phyloP scores from a whole-genome alignment of 2,888 invertebrate genomes.

The Sinelater perroti region DNA sequence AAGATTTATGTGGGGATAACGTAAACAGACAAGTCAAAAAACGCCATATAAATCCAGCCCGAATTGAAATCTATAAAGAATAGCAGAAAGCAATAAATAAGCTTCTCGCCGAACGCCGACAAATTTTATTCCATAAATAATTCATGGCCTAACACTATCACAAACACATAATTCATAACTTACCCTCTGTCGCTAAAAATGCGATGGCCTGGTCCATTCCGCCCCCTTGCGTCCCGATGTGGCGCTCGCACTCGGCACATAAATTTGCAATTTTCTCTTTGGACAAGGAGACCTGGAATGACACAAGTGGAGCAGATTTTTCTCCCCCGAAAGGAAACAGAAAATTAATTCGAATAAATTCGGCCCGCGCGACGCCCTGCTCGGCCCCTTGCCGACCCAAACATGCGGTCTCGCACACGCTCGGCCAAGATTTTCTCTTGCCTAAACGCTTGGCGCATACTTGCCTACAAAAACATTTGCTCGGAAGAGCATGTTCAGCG shows the following conservation, averaged over 20 bases:
- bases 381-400: too few relatives aligned
- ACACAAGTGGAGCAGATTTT: constrained; percentile 16
- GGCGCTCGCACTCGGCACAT: constrained; percentile 90
- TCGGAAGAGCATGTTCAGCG: too few relatives aligned
- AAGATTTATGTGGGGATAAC: too few relatives aligned
- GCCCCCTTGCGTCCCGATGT: constrained; percentile 97
- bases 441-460: too few relatives aligned
- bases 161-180: constrained; percentile 44
- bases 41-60: too few relatives aligned
- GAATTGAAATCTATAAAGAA: too few relatives aligned
- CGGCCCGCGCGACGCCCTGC: neutral
- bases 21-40: too few relatives aligned
- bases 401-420: too few relatives aligned
- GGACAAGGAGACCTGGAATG: constrained; percentile 49
- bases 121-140: constrained; percentile 45
- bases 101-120: too few relatives aligned
- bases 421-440: too few relatives aligned
- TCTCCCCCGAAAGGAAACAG: neutral
- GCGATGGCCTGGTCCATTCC: constrained; percentile 99
- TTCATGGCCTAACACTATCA: constrained; percentile 48
- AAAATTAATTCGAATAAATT: constrained; percentile 8
- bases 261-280: constrained; percentile 75
- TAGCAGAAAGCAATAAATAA: too few relatives aligned
- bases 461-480: too few relatives aligned
- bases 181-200: constrained; percentile 83